phyloP scores from a whole-genome alignment of 2,888 invertebrate genomes.

The Pteria penguin region DNA sequence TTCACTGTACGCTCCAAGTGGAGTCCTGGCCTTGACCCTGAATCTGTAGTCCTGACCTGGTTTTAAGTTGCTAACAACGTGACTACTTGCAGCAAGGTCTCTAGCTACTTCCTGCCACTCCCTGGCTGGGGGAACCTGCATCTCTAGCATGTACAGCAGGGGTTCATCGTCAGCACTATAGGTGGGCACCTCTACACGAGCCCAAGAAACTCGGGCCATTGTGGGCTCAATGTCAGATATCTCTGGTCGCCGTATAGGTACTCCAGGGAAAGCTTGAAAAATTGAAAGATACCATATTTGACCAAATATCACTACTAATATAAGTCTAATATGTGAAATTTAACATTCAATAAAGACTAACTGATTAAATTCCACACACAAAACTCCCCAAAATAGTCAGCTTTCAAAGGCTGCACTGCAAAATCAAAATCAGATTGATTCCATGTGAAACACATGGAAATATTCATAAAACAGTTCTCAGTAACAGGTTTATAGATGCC shows the following conservation, averaged over 20 bases:
- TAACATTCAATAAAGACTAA: no score
- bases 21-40: conserved; percentile 96
- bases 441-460: no score
- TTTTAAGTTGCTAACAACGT: conserved; percentile 81
- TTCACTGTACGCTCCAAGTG: conserved; percentile 93
- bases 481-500: no score
- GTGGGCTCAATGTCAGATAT: conserved; percentile 70
- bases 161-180: conserved; percentile 63
- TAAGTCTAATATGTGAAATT: no score
- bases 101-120: conserved; percentile 66
- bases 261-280: conserved; percentile 68
- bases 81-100: conserved; percentile 64
- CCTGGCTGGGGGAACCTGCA: conserved; percentile 57
- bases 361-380: no score
- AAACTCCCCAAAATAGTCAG: no score
- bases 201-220: conserved; percentile 68
- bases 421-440: no score
- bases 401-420: no score
- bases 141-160: conserved; percentile 73
- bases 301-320: no score
- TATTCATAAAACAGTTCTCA: no score
- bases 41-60: conserved; percentile 97
- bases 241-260: conserved; percentile 68
- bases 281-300: background rate
- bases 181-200: conserved; percentile 68